phyloP scores from a whole-genome alignment of 2,113 vertebrate species.

The Phainopepla nitens region DNA sequence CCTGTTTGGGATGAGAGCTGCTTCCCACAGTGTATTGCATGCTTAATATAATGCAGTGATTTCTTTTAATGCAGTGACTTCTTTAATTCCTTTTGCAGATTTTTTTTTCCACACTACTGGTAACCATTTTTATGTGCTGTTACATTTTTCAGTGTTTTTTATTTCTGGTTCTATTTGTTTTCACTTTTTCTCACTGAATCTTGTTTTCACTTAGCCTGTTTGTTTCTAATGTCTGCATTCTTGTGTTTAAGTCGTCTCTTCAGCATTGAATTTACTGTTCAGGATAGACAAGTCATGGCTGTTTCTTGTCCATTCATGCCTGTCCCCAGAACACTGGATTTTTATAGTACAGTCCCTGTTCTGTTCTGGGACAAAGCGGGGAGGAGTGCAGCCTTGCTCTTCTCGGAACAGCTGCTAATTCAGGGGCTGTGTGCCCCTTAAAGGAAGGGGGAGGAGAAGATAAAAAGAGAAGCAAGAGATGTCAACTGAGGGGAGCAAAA shows the following conservation, averaged over 20 bases:
- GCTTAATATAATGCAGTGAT: background rate
- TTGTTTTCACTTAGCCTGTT: background rate
- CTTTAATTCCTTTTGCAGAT: background rate
- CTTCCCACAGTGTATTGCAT: fast-evolving
- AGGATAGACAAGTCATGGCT: constrained; percentile 40
- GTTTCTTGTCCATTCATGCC: constrained; percentile 48
- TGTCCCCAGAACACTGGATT: constrained; percentile 42
- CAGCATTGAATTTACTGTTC: background rate
- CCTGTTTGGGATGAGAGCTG: background rate
- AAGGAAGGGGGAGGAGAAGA: constrained; percentile 27
- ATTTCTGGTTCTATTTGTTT: background rate
- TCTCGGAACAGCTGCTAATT: constrained; percentile 46
- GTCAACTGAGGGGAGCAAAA: background rate
- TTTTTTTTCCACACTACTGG: background rate
- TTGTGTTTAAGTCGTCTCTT: background rate
- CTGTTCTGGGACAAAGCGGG: constrained; percentile 54
- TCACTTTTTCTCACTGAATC: background rate
- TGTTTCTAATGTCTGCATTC: background rate
- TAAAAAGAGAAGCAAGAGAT: constrained; percentile 14
- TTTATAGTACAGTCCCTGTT: constrained; percentile 48
- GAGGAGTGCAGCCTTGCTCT: constrained; percentile 53
- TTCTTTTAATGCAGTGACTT: background rate
- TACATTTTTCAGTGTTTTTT: background rate
- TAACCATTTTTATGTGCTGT: background rate
- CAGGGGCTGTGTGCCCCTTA: constrained; percentile 10